Conservation (phyloP, 2,888 invertebrate genomes). For the Tenthredo notha region DNA sequence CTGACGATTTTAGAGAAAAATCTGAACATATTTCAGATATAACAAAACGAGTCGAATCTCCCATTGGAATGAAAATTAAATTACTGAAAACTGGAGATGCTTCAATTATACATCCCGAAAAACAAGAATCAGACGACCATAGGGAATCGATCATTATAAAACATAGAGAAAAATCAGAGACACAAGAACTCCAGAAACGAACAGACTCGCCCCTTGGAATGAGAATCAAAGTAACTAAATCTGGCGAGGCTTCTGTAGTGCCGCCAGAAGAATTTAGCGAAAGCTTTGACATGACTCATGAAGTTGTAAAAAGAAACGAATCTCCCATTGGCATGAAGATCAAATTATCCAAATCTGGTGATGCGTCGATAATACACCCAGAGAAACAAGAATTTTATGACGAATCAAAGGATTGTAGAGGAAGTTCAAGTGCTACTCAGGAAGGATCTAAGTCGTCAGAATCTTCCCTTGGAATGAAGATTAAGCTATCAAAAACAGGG, state of each 20-base stretch:
- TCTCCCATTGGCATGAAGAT: constrained; percentile 72
- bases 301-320: constrained; percentile 27
- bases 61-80: constrained; percentile 62
- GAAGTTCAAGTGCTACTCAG: constrained; percentile 41
- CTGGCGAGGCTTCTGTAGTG: constrained; percentile 72
- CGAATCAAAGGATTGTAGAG: constrained; percentile 58
- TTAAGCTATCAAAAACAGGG: constrained; percentile 61
- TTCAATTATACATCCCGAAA: constrained; percentile 57
- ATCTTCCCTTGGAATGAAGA: constrained; percentile 61
- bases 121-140: constrained; percentile 57
- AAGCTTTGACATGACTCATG: background rate
- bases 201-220: constrained; percentile 68
- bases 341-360: constrained; percentile 73
- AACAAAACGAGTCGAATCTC: constrained; percentile 64
- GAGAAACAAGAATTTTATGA: constrained; percentile 64
- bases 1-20: constrained; percentile 45
- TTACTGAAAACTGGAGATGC: constrained; percentile 58
- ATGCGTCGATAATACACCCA: constrained; percentile 70
- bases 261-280: constrained; percentile 63
- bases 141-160: constrained; percentile 57
- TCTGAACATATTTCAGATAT: constrained; percentile 54
- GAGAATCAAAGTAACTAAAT: constrained; percentile 74
- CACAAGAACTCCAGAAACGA: constrained; percentile 62
- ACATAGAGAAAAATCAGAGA: constrained; percentile 63
- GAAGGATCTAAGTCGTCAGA: constrained; percentile 41